Evolutionary conservation across 2,888 invertebrate genomes (phyloP), one percentile per base, ranked within the genome.

Genomic region (Holacanthella duospinosa): DNA sequence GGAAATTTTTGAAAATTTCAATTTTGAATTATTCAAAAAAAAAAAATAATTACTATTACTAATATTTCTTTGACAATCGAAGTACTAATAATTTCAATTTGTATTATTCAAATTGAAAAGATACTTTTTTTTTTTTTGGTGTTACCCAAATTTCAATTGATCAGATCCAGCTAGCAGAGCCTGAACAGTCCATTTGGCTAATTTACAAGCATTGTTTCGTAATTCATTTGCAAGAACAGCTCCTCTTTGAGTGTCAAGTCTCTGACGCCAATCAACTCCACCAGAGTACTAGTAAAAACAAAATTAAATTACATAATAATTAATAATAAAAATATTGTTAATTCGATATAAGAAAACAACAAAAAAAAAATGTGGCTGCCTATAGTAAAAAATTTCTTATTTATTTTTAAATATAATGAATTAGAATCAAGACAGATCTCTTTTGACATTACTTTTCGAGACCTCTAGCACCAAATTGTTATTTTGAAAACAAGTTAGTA

Each of bases 101-200:
- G 21, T 54, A 44, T n/a, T n/a, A n/a, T n/a, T n/a, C n/a, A n/a
- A n/a, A n/a, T n/a, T n/a, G n/a, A n/a, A n/a, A n/a, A n/a, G n/a
- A n/a, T n/a, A n/a, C n/a, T n/a, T n/a, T 19, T 57, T 2, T 64
- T 29, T 16, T 16, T 16, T 48, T 21, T 1, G 43, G 3, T 48
- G 74, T 68, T 74, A 83, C 74, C 97, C 99, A 79, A 99, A 92
- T 80, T 99, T 99, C 73, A 99, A 85, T 78, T 94, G 93, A 80
- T 97, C 95, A 3, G 95, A 94, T 36, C 96, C 95, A 62, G 96
- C 94, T 24, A 96, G 81, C 9, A 95, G 80, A 4, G 95, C 90
- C 80, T 89, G 92, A 0, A 95, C 92, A 0, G 97, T 97, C 97
- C 99, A 99, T 77, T 97, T 99, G 68, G 97, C 97, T 66, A 99